These are phyloP conservation scores for Hartigia nigra DNA, from an alignment of 2,888 invertebrate species.

Conservation along the genomic window DNA sequence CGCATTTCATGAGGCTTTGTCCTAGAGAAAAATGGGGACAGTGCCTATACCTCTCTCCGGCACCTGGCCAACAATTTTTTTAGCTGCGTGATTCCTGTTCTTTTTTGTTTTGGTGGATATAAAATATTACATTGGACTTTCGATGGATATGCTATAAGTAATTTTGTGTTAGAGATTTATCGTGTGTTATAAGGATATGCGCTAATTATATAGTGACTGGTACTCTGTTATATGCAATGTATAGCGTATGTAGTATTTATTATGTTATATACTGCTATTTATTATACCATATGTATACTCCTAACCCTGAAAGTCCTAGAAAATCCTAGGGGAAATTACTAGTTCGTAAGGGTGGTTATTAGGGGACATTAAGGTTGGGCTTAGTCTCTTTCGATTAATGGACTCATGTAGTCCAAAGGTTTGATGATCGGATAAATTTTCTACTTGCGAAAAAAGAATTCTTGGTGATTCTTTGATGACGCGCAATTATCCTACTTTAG, in stretches of 20 bases:
- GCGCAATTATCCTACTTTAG: background rate
- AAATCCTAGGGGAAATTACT: constrained; percentile 20
- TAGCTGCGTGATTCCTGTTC: background rate
- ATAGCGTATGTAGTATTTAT: no score
- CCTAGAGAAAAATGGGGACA: background rate
- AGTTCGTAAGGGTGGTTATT: constrained; percentile 9
- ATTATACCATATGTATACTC: background rate
- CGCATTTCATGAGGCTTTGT: constrained; percentile 17
- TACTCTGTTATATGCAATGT: no score
- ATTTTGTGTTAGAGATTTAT: background rate
- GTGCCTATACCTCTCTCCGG: background rate
- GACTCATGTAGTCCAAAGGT: background rate
- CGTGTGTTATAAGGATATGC: background rate
- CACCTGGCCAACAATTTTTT: background rate
- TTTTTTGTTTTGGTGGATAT: background rate
- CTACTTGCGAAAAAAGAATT: background rate
- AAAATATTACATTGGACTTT: background rate
- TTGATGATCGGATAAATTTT: background rate
- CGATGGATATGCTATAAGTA: background rate
- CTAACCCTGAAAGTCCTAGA: constrained; percentile 2
- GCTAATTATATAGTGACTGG: background rate
- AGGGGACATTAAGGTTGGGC: constrained; percentile 6
- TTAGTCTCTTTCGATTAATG: background rate
- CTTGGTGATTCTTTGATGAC: background rate
- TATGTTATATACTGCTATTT: background rate